A percentile compares a stretch with the other conserved stretches of the same genome.
Evolutionary conservation across 1,140 invertebrate genomes (phyloP).

Genomic region (Leguminivora glycinivorella): DNA sequence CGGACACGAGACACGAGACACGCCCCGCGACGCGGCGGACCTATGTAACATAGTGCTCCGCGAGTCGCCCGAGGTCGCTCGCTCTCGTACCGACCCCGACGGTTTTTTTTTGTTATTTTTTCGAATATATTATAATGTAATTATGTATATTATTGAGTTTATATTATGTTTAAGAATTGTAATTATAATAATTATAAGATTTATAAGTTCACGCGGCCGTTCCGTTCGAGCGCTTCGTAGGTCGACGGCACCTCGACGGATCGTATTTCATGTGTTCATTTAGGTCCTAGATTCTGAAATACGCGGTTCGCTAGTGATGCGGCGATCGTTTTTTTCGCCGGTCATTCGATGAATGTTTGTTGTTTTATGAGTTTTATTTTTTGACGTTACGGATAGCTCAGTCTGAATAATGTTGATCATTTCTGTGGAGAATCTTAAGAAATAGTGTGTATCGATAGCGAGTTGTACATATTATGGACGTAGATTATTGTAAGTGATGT

Average conservation of each 20-base stretch:
- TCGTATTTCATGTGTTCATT: slow-evolving; percentile 78
- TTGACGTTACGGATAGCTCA: slow-evolving; percentile 63
- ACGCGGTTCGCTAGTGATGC: slow-evolving; percentile 56
- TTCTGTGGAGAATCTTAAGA: slow-evolving; percentile 61
- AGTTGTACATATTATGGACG: slow-evolving; percentile 45
- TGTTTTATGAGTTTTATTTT: slow-evolving; percentile 73
- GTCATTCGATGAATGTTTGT: slow-evolving; percentile 69
- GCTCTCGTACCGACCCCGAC: slow-evolving; percentile 49
- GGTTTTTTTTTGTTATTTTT: slow-evolving; percentile 65
- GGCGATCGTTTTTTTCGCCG: slow-evolving; percentile 59
- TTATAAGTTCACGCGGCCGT: slow-evolving; percentile 57
- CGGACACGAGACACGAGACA: slow-evolving; percentile 15
- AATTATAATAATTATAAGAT: slow-evolving; percentile 72
- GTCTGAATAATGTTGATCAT: slow-evolving; percentile 78
- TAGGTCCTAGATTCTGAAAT: slow-evolving; percentile 71
- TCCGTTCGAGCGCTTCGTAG: slow-evolving; percentile 47
- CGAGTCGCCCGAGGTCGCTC: slow-evolving; percentile 25
- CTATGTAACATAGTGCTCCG: no score
- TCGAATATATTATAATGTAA: slow-evolving; percentile 75
- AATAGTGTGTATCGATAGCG: slow-evolving; percentile 41
- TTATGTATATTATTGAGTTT: slow-evolving; percentile 78
- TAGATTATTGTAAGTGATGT: slow-evolving; percentile 21
- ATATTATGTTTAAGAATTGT: slow-evolving; percentile 73
- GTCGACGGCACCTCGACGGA: slow-evolving; percentile 56
- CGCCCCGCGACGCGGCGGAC: background rate